phyloP scores from a whole-genome alignment of 53 echinoderm and acorn worm species.

The Apostichopus leukothele region DNA sequence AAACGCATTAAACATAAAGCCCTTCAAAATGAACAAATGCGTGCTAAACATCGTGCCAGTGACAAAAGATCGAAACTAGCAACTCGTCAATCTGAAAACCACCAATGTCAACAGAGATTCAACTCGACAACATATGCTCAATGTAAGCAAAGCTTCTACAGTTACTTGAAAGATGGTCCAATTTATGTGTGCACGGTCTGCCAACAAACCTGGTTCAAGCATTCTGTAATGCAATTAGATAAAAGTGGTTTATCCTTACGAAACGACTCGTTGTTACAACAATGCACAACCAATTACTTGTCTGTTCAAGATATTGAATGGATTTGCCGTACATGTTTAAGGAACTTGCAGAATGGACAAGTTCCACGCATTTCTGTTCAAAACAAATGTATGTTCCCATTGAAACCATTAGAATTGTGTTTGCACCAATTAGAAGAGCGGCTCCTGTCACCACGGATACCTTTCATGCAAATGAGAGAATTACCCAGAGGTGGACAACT shows the following conservation, averaged over 20 bases:
- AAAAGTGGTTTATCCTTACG: not conserved
- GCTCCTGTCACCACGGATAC: constrained; percentile 48
- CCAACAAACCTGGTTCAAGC: constrained; percentile 47
- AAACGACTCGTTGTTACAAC: not conserved
- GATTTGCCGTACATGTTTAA: constrained; percentile 52
- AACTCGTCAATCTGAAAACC: too few relatives aligned
- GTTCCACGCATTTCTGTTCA: constrained; percentile 26
- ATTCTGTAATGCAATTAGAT: constrained; percentile 31
- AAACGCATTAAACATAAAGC: too few relatives aligned
- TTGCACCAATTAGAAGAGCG: constrained; percentile 51
- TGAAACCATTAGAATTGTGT: constrained; percentile 9
- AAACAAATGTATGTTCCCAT: constrained; percentile 37
- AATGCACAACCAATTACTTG: not conserved
- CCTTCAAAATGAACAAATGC: too few relatives aligned
- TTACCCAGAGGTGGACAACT: constrained; percentile 58
- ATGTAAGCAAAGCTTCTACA: too few relatives aligned
- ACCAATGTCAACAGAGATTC: too few relatives aligned
- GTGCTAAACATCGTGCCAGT: too few relatives aligned
- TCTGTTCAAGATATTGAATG: constrained; percentile 34
- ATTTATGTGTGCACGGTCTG: constrained; percentile 52
- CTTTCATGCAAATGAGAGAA: constrained; percentile 62
- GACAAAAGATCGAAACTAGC: too few relatives aligned
- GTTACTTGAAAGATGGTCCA: constrained; percentile 19
- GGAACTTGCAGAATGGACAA: not conserved
- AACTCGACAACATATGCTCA: too few relatives aligned